Evolutionary conservation across 2,113 vertebrate species (phyloP), one percentile per base, ranked within the genome.

Genomic region (Petromus typicus): DNA sequence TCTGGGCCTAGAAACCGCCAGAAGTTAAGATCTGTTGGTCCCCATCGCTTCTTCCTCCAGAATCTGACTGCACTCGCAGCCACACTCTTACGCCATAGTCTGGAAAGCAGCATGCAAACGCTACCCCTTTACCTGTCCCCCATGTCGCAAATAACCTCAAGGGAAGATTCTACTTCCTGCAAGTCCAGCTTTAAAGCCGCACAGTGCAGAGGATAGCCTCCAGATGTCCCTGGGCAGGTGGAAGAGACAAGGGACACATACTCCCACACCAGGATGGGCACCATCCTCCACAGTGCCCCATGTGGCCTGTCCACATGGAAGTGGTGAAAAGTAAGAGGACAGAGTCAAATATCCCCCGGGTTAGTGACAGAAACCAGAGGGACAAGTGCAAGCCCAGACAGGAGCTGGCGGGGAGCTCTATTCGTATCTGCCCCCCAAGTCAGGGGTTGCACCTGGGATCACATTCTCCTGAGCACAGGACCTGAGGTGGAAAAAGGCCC

Each of bases 271-370:
- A 34, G 63, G 43, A 18, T 71, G 73, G 69, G 45, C 9, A 54
- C 86, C 30, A 14, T 45, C 59, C 51, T 34, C 27, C 30, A 66
- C 43, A 43, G 30, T n/a, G 20, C 78, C 56, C 54, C 71, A 57
- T 37, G 73, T 67, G 40, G 66, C 64, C 37, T 2, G 2, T 40
- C 0, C 90, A 66, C 54, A 59, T 63, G 93, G 90, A 81, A 93
- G 67, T 1, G 1, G 34, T n/a, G 30, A 63, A 67, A 78, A 84
- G 59, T 30, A 56, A 71, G 83, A 83, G 75, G 94, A 96, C 43
- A 84, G 95, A 95, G 90, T 96, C 90, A 92, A 23, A 34, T 63
- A 34, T 17, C 45, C 76, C 43, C 32, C 37, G 0, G 27, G 73
- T 71, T n/a, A 56, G 67, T 17, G 9, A 25, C 20, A 75, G 51